Base-by-base conservation (phyloP, 2,113 vertebrate species). In the Oncorhynchus mykiss region DNA sequence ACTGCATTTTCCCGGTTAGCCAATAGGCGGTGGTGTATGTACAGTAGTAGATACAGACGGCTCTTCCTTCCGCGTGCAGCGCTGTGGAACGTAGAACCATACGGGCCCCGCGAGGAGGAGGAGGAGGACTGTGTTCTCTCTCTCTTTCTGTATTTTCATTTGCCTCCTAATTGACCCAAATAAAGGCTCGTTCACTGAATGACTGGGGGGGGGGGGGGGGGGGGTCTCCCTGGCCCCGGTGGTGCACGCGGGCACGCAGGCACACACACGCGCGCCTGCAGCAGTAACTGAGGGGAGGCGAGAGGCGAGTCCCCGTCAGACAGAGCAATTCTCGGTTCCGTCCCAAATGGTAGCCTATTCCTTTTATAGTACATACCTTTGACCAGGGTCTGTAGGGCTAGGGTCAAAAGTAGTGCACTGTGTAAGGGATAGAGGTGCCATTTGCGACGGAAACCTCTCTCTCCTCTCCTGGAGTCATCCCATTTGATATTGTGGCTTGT, bases 121-220 rank as follows among this genome's bases (percentile, higher is more conserved):
- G 27, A 14, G 70, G 76, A 67, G 22, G 71, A 59, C 71, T 60
- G 69, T 72, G 59, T 69, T 62, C 65, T 34, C 73, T 81, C 70
- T 89, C 91, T 69, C 39, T 45, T 45, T 78, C 84, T 90, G 88
- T 91, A 65, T 89, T 89, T 89, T 91, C 90, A 93, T 93, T 92
- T 93, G 91, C 89, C 93, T 88, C 88, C 87, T 92, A 94, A 95
- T 95, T 96, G 95, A 95, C 94, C 94, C 93, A 94, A 90, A 96
- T 95, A 95, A 91, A 92, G 87, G 90, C 82, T 71, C 82, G 82
- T 67, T 49, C 86, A 81, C 84, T 83, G 87, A 85, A 85, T 80
- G 81, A 84, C 11, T 1, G 49, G 11, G 49, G 49, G 48, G 48
- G 13, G 13, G 48, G 13, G 88, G 84, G 89, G 13, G 13, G 48